Percentiles rank a stretch among this genome's conserved stretches.
Evolutionary conservation across 1,140 invertebrate genomes (phyloP).

Genomic region (Parapsyche elsis): DNA sequence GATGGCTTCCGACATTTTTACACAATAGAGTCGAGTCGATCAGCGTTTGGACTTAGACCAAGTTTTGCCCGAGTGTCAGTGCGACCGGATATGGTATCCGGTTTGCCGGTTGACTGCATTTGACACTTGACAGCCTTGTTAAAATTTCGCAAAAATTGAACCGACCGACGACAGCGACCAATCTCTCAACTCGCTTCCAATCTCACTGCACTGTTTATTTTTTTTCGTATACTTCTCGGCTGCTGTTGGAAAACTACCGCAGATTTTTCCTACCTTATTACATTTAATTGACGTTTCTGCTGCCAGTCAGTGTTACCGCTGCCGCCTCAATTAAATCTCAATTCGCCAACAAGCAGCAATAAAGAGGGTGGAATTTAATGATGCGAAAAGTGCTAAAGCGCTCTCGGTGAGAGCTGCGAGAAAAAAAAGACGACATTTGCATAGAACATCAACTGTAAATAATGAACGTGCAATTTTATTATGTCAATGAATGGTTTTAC

Average conservation of each 20-base stretch:
- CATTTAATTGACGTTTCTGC: conserved; percentile 42
- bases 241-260: background rate
- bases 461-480: no score
- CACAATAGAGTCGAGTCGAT: background rate
- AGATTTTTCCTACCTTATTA: conserved; percentile 9
- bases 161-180: no score
- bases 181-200: no score
- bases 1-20: no score
- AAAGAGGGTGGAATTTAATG: conserved; percentile 36
- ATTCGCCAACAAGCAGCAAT: conserved; percentile 53
- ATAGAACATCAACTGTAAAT: background rate
- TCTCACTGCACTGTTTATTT: no score
- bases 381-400: conserved; percentile 16
- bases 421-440: conserved; percentile 9
- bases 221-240: no score
- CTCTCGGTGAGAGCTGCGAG: background rate
- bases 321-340: conserved; percentile 51
- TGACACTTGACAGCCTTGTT: conserved; percentile 53
- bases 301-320: conserved; percentile 28
- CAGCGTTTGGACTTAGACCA: background rate
- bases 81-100: background rate
- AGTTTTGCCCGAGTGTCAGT: background rate
- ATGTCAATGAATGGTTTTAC: no score
- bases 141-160: conserved; percentile 40
- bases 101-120: conserved; percentile 23